phyloP scores from a whole-genome alignment of 1,140 invertebrate genomes.

The Eumeta japonica region DNA sequence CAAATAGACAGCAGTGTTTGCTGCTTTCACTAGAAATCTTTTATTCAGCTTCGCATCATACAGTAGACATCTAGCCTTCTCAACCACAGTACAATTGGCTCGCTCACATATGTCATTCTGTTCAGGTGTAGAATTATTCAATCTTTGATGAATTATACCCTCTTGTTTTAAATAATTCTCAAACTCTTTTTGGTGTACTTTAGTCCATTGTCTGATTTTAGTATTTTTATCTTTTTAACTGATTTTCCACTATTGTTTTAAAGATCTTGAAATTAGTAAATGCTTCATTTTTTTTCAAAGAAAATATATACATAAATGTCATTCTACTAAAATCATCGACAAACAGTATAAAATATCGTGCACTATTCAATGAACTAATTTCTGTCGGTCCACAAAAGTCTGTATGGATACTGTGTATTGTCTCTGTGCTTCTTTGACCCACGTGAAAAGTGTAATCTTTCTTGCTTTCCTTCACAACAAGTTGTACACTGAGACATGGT shows the following conservation, averaged over 20 bases:
- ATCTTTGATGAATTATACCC: constrained; percentile 32
- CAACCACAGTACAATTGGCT: constrained; percentile 28
- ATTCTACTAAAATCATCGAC: constrained; percentile 5
- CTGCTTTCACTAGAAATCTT: constrained; percentile 12
- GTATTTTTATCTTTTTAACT: constrained; percentile 23
- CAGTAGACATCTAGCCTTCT: constrained; percentile 26
- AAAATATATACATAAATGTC: constrained; percentile 3
- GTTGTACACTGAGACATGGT: constrained; percentile 10
- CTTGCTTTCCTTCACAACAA: constrained; percentile 22
- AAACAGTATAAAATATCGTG: constrained; percentile 3
- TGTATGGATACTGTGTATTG: constrained; percentile 19
- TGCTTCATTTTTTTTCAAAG: constrained; percentile 1
- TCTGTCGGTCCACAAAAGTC: no score
- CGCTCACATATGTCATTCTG: constrained; percentile 42
- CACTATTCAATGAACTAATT: no score
- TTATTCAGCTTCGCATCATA: constrained; percentile 21
- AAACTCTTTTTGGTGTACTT: constrained; percentile 25
- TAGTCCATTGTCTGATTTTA: constrained; percentile 33
- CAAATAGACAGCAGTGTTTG: constrained; percentile 8
- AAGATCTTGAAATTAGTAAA: constrained; percentile 1
- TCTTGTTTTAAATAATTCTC: constrained; percentile 11
- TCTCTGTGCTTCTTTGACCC: constrained; percentile 11
- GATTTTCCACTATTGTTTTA: constrained; percentile 4
- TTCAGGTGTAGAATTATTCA: constrained; percentile 41
- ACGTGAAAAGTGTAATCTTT: constrained; percentile 11